phyloP scores from a whole-genome alignment of 1,140 invertebrate genomes.

The Nymphalis io region DNA sequence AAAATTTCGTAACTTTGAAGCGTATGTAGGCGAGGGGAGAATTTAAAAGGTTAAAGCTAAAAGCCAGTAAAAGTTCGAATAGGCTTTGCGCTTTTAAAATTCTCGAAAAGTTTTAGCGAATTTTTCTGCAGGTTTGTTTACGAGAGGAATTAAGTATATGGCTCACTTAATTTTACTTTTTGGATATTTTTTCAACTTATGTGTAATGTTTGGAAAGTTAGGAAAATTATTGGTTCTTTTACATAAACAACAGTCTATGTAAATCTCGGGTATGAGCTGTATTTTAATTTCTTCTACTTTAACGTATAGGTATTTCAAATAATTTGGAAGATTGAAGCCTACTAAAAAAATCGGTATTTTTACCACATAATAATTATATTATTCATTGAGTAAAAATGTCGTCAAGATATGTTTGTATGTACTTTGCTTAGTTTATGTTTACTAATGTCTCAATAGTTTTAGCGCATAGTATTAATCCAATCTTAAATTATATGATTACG shows the following conservation, averaged over 20 bases:
- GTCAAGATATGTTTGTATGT: too few relatives aligned
- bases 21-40: slow-evolving; percentile 1
- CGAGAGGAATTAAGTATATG: slow-evolving; percentile 8
- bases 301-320: too few relatives aligned
- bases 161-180: slow-evolving; percentile 6
- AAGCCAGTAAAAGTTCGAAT: slow-evolving; percentile 24
- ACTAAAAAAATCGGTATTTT: too few relatives aligned
- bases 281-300: too few relatives aligned
- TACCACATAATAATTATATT: too few relatives aligned
- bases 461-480: too few relatives aligned
- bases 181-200: slow-evolving; percentile 2
- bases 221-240: background rate
- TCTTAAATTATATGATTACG: too few relatives aligned
- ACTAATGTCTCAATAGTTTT: too few relatives aligned
- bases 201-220: slow-evolving; percentile 4
- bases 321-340: too few relatives aligned
- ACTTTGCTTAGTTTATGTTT: too few relatives aligned
- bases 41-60: slow-evolving; percentile 23
- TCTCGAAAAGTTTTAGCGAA: slow-evolving; percentile 14
- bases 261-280: background rate
- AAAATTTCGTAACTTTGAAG: slow-evolving; percentile 14
- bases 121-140: slow-evolving; percentile 14
- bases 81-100: slow-evolving; percentile 23
- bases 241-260: background rate
- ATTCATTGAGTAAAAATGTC: too few relatives aligned